Percentiles rank a stretch among this genome's conserved stretches.
Evolutionary conservation across 2,888 invertebrate genomes (phyloP).

Genomic region (Hymenopus coronatus): DNA sequence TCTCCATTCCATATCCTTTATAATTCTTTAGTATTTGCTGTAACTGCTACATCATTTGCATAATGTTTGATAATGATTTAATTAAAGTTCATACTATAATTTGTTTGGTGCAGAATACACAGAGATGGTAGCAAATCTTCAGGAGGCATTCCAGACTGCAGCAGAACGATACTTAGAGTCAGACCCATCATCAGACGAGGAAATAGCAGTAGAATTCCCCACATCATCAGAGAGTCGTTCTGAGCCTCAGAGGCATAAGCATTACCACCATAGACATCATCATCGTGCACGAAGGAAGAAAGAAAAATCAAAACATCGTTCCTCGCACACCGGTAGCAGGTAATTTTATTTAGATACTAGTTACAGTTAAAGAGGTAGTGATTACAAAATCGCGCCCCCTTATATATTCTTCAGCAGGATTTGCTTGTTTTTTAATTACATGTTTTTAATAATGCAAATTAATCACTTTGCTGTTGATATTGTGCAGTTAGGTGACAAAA

Average conservation of each 20-base stretch:
- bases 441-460: too few species aligned
- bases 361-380: background rate
- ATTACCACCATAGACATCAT: constrained; percentile 9
- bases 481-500: too few species aligned
- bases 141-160: constrained; percentile 75
- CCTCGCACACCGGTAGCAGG: background rate
- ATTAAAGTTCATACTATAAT: too few species aligned
- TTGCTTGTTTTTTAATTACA: too few species aligned
- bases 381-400: background rate
- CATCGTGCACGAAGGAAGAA: constrained; percentile 10
- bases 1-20: too few species aligned
- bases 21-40: too few species aligned
- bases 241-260: constrained; percentile 4
- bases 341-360: background rate
- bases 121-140: constrained; percentile 80
- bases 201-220: constrained; percentile 43
- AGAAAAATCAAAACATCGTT: constrained; percentile 3
- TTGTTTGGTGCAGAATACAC: constrained; percentile 68
- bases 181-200: constrained; percentile 71
- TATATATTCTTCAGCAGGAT: too few species aligned
- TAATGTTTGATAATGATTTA: too few species aligned
- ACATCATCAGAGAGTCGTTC: constrained; percentile 9
- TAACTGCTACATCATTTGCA: too few species aligned
- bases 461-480: too few species aligned
- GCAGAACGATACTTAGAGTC: constrained; percentile 81